A percentile compares a stretch with the other conserved stretches of the same genome.
Conservation (phyloP, 2,113 vertebrate genomes). For the Tenrec ecaudatus region DNA sequence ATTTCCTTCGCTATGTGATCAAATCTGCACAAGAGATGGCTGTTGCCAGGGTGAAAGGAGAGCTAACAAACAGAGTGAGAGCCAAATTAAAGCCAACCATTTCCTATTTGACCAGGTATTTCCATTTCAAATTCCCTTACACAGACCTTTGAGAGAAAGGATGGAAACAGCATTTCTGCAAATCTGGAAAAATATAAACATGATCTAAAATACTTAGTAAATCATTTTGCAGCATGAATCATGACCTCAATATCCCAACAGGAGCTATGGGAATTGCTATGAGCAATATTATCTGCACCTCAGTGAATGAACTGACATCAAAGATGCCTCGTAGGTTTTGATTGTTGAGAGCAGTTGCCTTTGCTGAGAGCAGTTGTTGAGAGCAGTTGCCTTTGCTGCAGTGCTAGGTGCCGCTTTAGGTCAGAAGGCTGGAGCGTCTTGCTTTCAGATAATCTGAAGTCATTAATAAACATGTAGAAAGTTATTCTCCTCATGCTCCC, state of each 20-base stretch:
- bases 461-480: slow-evolving; percentile 62
- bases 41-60: neutral
- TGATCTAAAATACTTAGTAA: slow-evolving; percentile 58
- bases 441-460: slow-evolving; percentile 65
- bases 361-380: too few species aligned
- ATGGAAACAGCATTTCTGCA: neutral
- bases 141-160: neutral
- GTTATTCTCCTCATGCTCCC: slow-evolving; percentile 35
- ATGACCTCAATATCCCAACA: slow-evolving; percentile 39
- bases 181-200: slow-evolving; percentile 40
- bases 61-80: neutral
- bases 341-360: slow-evolving; percentile 41
- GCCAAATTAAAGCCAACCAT: neutral
- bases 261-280: slow-evolving; percentile 43
- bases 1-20: neutral
- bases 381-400: slow-evolving; percentile 33
- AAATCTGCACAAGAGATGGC: neutral
- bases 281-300: slow-evolving; percentile 38
- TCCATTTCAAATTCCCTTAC: neutral
- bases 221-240: slow-evolving; percentile 55
- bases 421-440: slow-evolving; percentile 63
- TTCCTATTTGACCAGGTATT: neutral
- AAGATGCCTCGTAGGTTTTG: slow-evolving; percentile 65
- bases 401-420: slow-evolving; percentile 9
- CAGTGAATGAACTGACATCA: slow-evolving; percentile 57